These are phyloP conservation scores for Phyllostomus hastatus DNA, from an alignment of 2,113 vertebrate genomes.

Conservation along the genomic window DNA sequence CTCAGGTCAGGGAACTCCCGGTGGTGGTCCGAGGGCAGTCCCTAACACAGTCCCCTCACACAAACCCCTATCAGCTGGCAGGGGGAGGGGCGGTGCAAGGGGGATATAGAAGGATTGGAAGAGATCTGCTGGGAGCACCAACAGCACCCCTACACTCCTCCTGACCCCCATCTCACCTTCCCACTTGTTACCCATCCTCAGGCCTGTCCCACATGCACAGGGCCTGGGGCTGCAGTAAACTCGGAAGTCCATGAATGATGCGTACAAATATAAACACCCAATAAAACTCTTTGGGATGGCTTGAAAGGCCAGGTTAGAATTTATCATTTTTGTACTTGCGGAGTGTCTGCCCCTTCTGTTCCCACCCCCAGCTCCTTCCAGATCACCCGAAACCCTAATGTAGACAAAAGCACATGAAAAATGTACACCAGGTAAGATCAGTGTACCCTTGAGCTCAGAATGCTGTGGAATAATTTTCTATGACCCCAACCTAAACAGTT, in stretches of 20 bases:
- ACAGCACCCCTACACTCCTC: not conserved
- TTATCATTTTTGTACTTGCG: not conserved
- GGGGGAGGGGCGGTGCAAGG: too few relatives aligned
- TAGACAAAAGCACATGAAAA: not conserved
- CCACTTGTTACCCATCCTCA: not conserved
- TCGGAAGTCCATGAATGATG: not conserved
- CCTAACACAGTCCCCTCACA: not conserved
- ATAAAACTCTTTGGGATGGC: not conserved
- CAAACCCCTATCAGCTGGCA: not conserved
- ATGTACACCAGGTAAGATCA: not conserved
- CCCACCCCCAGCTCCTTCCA: not conserved
- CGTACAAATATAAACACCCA: not conserved
- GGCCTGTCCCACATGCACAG: not conserved
- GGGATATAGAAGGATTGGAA: not conserved
- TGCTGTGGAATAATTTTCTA: not conserved
- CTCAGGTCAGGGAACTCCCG: not conserved
- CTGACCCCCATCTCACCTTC: not conserved
- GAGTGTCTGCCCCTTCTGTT: not conserved
- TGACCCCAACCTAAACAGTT: not conserved
- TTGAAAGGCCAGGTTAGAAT: not conserved
- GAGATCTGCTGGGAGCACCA: not conserved
- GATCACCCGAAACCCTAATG: not conserved
- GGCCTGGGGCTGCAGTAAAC: not conserved
- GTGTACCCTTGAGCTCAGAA: not conserved
- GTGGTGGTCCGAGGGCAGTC: not conserved